Evolutionary conservation across 2,113 vertebrate species (phyloP), one percentile per base, ranked within the genome.

Genomic region (Orientallactaga bullata): DNA sequence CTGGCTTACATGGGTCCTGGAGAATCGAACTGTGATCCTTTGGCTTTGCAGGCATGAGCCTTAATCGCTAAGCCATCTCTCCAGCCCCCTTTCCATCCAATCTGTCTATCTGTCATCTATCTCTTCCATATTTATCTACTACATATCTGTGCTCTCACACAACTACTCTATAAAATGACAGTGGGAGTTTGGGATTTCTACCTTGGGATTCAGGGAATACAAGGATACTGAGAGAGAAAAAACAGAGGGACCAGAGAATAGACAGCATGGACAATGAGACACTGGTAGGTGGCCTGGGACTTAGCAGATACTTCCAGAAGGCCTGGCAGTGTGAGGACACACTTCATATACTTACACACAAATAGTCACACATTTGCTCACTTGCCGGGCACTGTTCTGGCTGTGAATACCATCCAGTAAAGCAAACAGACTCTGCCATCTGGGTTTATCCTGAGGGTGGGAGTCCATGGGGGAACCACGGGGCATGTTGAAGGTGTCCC

Each of bases 301-400:
- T 21, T 20, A 4, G 4, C 17, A 26, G 68, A 3, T 18, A 10
- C n/a, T 74, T 32, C 28, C 11, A 17, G 83, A 71, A 88, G 69
- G 51, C 55, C 24, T 1, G 10, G n/a, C 2, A 1, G 5, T 3
- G 7, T 21, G 37, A 58, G 16, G 26, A 11, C 4, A 0, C 3
- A 11, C 66, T n/a, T 71, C 51, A 6, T 17, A 35, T 58, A 32
- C 65, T 51, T 32, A 23, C 2, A 32, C 60, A 60, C 7, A 2
- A 35, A 42, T 32, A 58, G 30, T 5, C 23, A 26, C 71, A 68
- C 3, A 5, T 24, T 63, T 35, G 26, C 39, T 79, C 16, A 15
- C 21, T n/a, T 3, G 8, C 32, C 13, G 66, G 39, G 32, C 30
- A 3, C 61, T n/a, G 13, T 80, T 55, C 47, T 71, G n/a, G 86